Percentiles rank a stretch among this genome's conserved stretches.
Evolutionary conservation across 2,888 invertebrate genomes (phyloP).

Genomic region (Axea sp.): DNA sequence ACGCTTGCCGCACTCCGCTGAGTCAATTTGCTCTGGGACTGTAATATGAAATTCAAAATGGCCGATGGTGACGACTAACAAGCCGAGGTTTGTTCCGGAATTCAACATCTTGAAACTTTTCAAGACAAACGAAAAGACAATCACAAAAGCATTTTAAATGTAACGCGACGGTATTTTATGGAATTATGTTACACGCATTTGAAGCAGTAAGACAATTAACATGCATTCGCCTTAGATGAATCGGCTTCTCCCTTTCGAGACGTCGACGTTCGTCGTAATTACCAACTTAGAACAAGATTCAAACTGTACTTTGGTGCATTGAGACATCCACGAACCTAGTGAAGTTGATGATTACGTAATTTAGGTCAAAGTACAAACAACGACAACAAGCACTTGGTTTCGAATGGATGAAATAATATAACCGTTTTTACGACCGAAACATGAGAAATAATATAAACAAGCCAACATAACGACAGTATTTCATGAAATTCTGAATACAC

Average conservation of each 20-base stretch:
- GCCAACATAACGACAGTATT: neutral
- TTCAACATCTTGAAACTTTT: constrained; percentile 24
- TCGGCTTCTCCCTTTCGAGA: constrained; percentile 12
- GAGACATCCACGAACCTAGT: constrained; percentile 25
- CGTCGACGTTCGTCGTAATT: constrained; percentile 34
- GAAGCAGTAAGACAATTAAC: constrained; percentile 20
- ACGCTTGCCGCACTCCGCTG: neutral
- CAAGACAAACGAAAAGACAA: constrained; percentile 19
- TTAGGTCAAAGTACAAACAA: constrained; percentile 40
- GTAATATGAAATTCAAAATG: constrained; percentile 36
- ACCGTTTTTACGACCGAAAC: constrained; percentile 4
- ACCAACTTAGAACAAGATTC: constrained; percentile 37
- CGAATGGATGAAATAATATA: constrained; percentile 2
- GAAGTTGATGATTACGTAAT: constrained; percentile 39
- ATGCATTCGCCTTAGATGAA: constrained; percentile 32
- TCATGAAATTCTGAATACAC: neutral
- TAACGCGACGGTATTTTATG: constrained; percentile 1
- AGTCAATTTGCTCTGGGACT: constrained; percentile 11
- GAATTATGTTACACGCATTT: neutral
- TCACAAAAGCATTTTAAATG: constrained; percentile 23
- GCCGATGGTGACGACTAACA: constrained; percentile 13
- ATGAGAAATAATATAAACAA: neutral
- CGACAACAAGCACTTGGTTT: constrained; percentile 5
- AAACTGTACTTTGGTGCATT: constrained; percentile 48
- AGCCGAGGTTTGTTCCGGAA: constrained; percentile 7